Base-by-base conservation (phyloP, 2,113 vertebrate genomes). In the Panthera uncia region DNA sequence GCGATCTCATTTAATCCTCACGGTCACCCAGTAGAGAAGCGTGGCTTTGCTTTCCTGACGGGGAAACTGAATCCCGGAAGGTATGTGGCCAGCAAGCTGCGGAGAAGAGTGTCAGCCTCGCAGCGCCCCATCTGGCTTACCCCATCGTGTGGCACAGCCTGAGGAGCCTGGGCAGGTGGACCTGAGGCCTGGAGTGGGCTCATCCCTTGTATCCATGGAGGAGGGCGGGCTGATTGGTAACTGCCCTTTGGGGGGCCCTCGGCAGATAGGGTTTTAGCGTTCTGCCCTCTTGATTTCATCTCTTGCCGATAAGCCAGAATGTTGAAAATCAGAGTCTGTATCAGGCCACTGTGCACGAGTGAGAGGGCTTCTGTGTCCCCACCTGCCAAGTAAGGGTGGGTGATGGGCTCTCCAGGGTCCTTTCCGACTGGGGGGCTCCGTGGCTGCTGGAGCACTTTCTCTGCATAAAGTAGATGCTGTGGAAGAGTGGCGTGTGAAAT, bases 131-230 rank as follows among this genome's bases (percentile, higher is more conserved):
- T 16, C 36, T 15, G 74, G 9, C 14, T 80, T 21, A 21, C 38
- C 41, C 16, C 1, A 0, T 25, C 3, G 9, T 36, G 50, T 13
- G 36, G 50, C 10, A 0, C 21, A 4, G 21, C 0, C 1, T 14
- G 82, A 27, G 25, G 57, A 52, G 41, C 48, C 82, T 41, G 93
- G n/a, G 18, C 38, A 36, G 71, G 55, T 31, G 3, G 80, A 27
- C 36, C 71, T 55, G 63, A 45, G 48, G 36, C 33, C 31, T 33
- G 29, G 13, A 57, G 36, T 7, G 16, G 6, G 19, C 36, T 57
- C 10, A 2, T 57, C 27, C 81, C 76, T 29, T 29, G 29, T 29
- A 7, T 36, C 21, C 45, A 23, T 25, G 73, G 31, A 36, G 31
- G 57, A 16, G 25, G n/a, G 36, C 12, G 52, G 41, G 45, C 45